These are phyloP conservation scores for Chromoteleia sp. DNA, from an alignment of 2,888 invertebrate genomes.

Conservation along the genomic window DNA sequence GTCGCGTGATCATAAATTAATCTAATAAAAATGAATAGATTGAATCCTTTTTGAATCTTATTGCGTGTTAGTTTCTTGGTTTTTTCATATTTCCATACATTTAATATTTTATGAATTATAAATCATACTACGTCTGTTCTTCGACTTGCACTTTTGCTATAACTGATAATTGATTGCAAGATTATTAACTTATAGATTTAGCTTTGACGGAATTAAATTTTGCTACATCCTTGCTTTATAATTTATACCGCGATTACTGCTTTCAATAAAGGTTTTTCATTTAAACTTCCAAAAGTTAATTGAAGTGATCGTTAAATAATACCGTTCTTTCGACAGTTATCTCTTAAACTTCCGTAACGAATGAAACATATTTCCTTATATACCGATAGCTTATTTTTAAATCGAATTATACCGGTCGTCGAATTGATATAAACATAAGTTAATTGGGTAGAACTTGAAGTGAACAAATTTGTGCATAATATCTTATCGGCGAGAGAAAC, in stretches of 20 bases:
- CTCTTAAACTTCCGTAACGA: too few relatives aligned
- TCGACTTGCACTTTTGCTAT: background rate
- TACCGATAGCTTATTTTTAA: too few relatives aligned
- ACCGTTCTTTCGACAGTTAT: background rate
- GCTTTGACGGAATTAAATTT: constrained; percentile 9
- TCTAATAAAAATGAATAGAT: too few relatives aligned
- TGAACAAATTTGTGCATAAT: background rate
- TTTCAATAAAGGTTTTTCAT: background rate
- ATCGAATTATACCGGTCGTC: too few relatives aligned
- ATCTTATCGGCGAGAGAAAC: background rate
- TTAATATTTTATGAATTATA: background rate
- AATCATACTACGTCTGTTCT: background rate
- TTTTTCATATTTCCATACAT: background rate
- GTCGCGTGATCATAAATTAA: too few relatives aligned
- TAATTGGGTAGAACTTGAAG: background rate
- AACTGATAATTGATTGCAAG: constrained; percentile 18
- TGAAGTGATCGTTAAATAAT: background rate
- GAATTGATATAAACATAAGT: too few relatives aligned
- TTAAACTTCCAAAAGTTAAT: background rate
- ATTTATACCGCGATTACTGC: constrained; percentile 5
- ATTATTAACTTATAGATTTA: constrained; percentile 23
- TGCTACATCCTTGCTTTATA: constrained; percentile 13
- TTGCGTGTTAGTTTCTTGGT: background rate
- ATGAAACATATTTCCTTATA: too few relatives aligned
- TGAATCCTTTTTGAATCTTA: too few relatives aligned